Conservation (phyloP, 2,113 vertebrate species). For the Scatophagus argus region DNA sequence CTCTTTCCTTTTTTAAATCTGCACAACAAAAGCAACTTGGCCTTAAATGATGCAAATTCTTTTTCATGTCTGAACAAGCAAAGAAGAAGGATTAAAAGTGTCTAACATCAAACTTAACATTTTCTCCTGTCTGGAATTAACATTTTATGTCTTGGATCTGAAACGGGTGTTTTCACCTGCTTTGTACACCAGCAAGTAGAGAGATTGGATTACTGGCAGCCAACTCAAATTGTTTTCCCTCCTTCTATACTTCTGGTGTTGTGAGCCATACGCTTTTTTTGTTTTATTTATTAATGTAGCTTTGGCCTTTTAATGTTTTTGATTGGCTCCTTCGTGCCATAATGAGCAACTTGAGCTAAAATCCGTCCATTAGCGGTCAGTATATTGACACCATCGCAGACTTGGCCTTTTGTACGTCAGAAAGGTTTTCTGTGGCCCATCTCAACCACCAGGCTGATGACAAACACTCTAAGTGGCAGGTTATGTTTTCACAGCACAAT, state of each 20-base stretch:
- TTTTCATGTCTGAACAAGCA: conserved; percentile 43
- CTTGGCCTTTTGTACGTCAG: not conserved
- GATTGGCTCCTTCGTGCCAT: conserved; percentile 7
- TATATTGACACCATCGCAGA: conserved; percentile 5
- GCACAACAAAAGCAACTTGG: conserved; percentile 54
- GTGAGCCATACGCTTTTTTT: not conserved
- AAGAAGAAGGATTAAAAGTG: conserved; percentile 57
- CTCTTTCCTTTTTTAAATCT: conserved; percentile 32
- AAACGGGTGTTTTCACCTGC: conserved; percentile 39
- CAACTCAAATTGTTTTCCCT: not conserved
- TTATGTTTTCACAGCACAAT: conserved; percentile 52
- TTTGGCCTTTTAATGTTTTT: conserved; percentile 14
- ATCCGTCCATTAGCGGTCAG: conserved; percentile 44
- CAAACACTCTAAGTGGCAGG: conserved; percentile 6
- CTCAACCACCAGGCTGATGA: conserved; percentile 4
- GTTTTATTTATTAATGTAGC: conserved; percentile 26
- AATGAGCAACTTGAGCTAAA: conserved; percentile 15
- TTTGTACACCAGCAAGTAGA: conserved; percentile 49
- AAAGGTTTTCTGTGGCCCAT: conserved; percentile 16
- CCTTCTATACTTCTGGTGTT: not conserved
- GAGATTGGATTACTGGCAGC: conserved; percentile 50
- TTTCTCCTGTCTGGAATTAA: conserved; percentile 63
- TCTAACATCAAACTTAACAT: conserved; percentile 63
- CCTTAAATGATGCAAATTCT: conserved; percentile 52
- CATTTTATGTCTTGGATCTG: conserved; percentile 56